Base-by-base conservation (phyloP, 1,140 invertebrate species). In the Brachionus paranguensis region DNA sequence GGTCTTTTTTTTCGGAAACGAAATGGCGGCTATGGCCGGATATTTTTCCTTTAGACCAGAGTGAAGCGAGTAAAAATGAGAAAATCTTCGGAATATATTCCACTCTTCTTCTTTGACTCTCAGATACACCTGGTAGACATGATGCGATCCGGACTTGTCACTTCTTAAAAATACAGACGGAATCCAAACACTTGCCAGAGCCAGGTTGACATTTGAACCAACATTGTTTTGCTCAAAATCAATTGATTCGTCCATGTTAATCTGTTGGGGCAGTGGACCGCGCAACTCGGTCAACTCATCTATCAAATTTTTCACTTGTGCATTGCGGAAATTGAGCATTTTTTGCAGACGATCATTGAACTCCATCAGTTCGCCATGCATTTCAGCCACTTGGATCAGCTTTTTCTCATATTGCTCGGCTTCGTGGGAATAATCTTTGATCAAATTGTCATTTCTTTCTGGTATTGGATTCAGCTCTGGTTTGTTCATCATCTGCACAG, bases 291-390 rank as follows among this genome's bases (percentile, higher is more conserved):
- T 91, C 43, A 95, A 88, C 89, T 94, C 93, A 55, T 91, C 89
- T 87, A 91, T 91, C 3, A 94, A 86, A 85, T 92, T 88, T 72
- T 92, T 91, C 10, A 94, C 89, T 47, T 92, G 89, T 76, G 89
- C 89, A 86, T 95, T 94, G 85, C 93, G 92, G 29, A 88, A 86
- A 27, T 90, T 87, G 7, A 93, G 86, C 47, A 89, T 87, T 20
- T 89, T 86, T 85, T 93, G 92, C 24, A 93, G 87, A 86, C 92
- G 88, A 29, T 93, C 93, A 91, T 96, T 97, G 86, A 96, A 95
- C 89, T 97, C 95, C 93, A 97, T 95, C 20, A 97, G 88, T 88
- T 97, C 95, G 1, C 94, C 95, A 88, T 96, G 95, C 95, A 97
- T 97, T 90, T 97, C 95, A 12, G 95, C 95, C 1, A 97, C 95